A percentile compares a stretch with the other conserved stretches of the same genome.
phyloP scores from a whole-genome alignment of 2,113 vertebrate genomes.

The Pavo muticus region DNA sequence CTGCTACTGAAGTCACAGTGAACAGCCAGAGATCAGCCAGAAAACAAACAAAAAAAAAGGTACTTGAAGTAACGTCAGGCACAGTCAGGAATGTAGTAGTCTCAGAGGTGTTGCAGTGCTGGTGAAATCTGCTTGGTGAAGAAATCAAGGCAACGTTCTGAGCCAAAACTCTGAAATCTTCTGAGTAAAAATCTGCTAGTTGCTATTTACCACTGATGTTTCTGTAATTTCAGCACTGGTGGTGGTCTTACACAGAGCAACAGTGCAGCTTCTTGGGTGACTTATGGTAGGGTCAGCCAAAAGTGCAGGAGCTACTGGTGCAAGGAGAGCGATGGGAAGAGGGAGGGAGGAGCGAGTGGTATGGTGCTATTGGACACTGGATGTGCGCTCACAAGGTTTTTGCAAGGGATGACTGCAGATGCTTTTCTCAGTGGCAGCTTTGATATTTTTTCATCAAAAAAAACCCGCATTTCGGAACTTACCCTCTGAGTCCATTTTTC shows the following conservation, averaged over 20 bases:
- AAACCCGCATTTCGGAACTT: not conserved
- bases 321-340: not conserved
- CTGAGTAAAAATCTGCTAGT: not conserved
- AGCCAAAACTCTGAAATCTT: not conserved
- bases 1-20: not conserved
- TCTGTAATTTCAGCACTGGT: not conserved
- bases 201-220: not conserved
- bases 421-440: not conserved
- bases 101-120: not conserved
- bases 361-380: rapidly evolving
- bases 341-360: rapidly evolving
- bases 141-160: not conserved
- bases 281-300: not conserved
- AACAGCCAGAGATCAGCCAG: not conserved
- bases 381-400: not conserved
- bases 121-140: not conserved
- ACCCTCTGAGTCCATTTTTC: not conserved
- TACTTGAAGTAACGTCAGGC: not conserved
- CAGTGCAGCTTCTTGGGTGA: not conserved
- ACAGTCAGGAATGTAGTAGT: not conserved
- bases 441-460: not conserved
- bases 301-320: not conserved
- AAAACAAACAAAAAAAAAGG: not conserved
- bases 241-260: rapidly evolving
- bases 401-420: not conserved